Percentiles rank a stretch among this genome's conserved stretches.
phyloP scores from a whole-genome alignment of 64 coral and sea anemone species.

The Anthopleura sola region DNA sequence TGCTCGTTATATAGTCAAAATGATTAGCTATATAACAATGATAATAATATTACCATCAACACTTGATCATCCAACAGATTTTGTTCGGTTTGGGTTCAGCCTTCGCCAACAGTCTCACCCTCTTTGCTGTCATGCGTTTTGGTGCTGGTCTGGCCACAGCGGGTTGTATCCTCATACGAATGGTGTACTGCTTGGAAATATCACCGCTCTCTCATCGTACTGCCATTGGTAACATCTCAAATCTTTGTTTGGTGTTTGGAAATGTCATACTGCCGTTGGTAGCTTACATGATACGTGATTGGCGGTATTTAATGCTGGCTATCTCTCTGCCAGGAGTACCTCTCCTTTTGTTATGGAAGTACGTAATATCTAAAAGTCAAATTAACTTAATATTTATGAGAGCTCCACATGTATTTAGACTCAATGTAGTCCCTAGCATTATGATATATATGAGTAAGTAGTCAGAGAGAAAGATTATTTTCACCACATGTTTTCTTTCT shows the following conservation, averaged over 20 bases:
- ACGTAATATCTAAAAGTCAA: no score
- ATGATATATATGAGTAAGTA: no score
- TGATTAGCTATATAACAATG: no score
- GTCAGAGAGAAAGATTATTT: no score
- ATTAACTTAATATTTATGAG: no score
- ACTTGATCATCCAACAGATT: conserved; percentile 2
- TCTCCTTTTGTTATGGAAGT: conserved; percentile 36
- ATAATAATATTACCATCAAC: no score
- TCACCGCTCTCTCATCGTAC: conserved; percentile 23
- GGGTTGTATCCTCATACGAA: conserved; percentile 31
- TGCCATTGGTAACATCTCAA: conserved; percentile 26
- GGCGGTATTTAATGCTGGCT: conserved; percentile 33
- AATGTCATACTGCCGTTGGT: conserved; percentile 5
- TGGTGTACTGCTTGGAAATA: conserved; percentile 56
- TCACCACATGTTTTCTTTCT: no score
- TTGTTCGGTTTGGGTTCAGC: conserved; percentile 43
- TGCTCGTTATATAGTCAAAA: neutral
- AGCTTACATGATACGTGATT: conserved; percentile 42
- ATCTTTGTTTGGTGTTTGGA: conserved; percentile 39
- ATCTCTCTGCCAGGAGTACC: conserved; percentile 10
- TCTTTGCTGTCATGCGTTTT: conserved; percentile 56
- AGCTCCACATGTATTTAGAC: no score
- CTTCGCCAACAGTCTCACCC: conserved; percentile 16
- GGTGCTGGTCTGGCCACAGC: conserved; percentile 27
- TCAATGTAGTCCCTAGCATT: no score